Percentiles rank a stretch among this genome's conserved stretches.
These are phyloP conservation scores for Osmerus eperlanus DNA, from an alignment of 2,113 vertebrate genomes.

Conservation along the genomic window DNA sequence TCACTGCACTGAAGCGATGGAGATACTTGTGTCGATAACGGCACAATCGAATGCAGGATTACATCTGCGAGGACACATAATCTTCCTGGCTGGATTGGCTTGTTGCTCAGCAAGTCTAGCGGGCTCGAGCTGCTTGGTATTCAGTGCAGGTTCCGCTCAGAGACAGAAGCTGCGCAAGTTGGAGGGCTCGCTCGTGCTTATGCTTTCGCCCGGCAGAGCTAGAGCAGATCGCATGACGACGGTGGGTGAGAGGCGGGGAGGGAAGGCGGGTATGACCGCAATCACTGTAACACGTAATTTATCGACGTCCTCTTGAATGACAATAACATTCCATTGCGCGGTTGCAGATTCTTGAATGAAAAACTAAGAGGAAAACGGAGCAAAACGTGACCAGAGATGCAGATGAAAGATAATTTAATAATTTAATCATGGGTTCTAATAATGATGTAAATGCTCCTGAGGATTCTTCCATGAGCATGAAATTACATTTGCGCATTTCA, in stretches of 20 bases:
- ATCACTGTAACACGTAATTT: no score
- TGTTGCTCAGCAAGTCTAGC: constrained; percentile 29
- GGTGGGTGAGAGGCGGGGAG: no score
- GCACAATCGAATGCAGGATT: constrained; percentile 32
- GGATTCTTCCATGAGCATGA: background rate
- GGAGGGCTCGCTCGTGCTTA: constrained; percentile 23
- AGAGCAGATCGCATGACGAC: constrained; percentile 18
- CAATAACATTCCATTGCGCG: background rate
- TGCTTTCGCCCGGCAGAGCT: constrained; percentile 35
- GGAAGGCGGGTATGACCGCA: no score
- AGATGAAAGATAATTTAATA: constrained; percentile 8
- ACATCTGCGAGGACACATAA: constrained; percentile 39
- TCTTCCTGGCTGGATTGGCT: constrained; percentile 30
- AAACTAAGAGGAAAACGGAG: background rate
- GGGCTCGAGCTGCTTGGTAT: constrained; percentile 62
- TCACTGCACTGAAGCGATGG: background rate
- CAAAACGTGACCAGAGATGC: background rate
- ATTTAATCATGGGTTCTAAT: constrained; percentile 5
- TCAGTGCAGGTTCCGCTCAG: constrained; percentile 52
- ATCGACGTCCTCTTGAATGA: no score
- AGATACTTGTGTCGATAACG: background rate
- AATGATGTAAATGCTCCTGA: constrained; percentile 1
- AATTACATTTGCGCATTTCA: constrained; percentile 4
- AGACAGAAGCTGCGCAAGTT: constrained; percentile 41
- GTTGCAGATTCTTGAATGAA: background rate